These are phyloP conservation scores for Craseonycteris thonglongyai DNA, from an alignment of 2,113 vertebrate genomes.

Conservation along the genomic window DNA sequence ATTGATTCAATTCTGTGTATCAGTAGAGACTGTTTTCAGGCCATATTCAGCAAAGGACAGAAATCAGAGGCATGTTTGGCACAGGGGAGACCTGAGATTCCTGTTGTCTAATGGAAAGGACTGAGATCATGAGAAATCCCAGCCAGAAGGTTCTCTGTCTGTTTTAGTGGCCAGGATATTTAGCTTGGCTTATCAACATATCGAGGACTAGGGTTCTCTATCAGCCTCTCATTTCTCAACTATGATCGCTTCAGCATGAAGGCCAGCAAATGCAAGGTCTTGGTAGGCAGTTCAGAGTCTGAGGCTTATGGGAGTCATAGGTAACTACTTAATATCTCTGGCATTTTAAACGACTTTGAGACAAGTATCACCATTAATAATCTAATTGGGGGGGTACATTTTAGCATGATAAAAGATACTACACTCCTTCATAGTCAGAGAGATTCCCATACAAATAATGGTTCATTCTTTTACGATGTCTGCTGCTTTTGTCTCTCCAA, in stretches of 20 bases:
- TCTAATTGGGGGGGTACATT: neutral
- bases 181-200: neutral
- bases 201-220: neutral
- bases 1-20: neutral
- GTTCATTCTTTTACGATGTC: neutral
- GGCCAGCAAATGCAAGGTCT: too few species aligned
- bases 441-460: neutral
- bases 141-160: neutral
- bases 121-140: neutral
- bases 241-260: neutral
- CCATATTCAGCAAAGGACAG: neutral
- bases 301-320: neutral
- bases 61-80: neutral
- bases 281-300: neutral
- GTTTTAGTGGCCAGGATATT: neutral
- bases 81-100: neutral
- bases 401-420: neutral
- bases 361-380: neutral
- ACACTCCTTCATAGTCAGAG: neutral
- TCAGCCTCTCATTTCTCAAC: neutral
- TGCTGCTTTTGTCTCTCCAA: neutral
- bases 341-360: neutral
- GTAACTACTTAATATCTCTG: neutral
- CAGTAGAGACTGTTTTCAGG: neutral
- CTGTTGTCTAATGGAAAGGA: neutral